Percentiles rank a stretch among this genome's conserved stretches.
These are phyloP conservation scores for Cheilosia scutellata DNA, from an alignment of 2,888 invertebrate genomes.

Conservation along the genomic window DNA sequence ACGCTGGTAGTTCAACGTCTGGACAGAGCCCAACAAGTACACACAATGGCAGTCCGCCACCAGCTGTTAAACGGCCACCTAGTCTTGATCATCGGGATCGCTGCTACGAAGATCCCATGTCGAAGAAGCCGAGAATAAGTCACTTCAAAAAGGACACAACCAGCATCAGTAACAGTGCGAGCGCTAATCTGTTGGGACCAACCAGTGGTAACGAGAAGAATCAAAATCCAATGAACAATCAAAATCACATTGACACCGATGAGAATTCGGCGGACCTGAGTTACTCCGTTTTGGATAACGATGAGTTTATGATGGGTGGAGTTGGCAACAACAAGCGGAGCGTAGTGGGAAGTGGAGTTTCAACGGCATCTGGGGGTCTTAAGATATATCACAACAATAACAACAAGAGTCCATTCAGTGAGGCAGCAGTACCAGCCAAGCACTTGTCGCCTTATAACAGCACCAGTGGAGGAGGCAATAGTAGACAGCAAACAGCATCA, in stretches of 20 bases:
- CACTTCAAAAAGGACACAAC: constrained; percentile 88
- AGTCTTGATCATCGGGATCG: constrained; percentile 84
- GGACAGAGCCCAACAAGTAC: constrained; percentile 92
- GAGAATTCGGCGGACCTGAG: constrained; percentile 82
- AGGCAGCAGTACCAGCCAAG: constrained; percentile 46
- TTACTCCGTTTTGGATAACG: constrained; percentile 82
- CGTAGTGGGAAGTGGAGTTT: constrained; percentile 5
- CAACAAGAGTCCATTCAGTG: constrained; percentile 63
- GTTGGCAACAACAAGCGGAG: constrained; percentile 30
- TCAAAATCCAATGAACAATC: constrained; percentile 71
- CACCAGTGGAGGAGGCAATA: constrained; percentile 43
- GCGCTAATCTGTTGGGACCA: constrained; percentile 40
- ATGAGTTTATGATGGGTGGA: constrained; percentile 80
- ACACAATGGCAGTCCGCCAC: constrained; percentile 90
- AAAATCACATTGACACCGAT: constrained; percentile 78
- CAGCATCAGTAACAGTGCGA: constrained; percentile 70
- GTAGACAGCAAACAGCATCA: constrained; percentile 64
- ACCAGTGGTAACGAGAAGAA: constrained; percentile 61
- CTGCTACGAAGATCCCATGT: constrained; percentile 86
- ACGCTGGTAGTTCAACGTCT: constrained; percentile 90
- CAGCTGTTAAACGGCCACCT: constrained; percentile 84
- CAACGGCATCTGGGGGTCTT: constrained; percentile 47
- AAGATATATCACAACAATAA: constrained; percentile 73
- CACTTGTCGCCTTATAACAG: constrained; percentile 53
- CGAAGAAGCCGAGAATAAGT: constrained; percentile 94